phyloP scores from a whole-genome alignment of 2,797 vertebrate species.

The Crax fasciolata region DNA sequence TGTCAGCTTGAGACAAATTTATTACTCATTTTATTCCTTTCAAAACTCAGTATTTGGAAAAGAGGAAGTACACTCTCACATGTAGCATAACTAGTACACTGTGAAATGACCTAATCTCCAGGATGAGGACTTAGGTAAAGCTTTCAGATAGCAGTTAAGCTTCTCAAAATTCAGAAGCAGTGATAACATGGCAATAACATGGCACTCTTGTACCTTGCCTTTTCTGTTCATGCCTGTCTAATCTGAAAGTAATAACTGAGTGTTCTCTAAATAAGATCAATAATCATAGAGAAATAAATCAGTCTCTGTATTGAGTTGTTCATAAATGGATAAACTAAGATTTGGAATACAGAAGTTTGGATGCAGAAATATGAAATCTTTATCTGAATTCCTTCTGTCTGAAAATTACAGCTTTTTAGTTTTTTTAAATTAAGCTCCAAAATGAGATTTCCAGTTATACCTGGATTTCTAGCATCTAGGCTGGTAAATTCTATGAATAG shows the following conservation, averaged over 20 bases:
- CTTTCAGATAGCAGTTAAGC: not conserved
- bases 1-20: not conserved
- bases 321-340: not conserved
- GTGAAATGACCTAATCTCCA: not conserved
- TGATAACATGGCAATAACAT: not conserved
- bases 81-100: not conserved
- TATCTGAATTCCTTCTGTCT: not conserved
- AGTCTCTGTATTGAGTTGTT: not conserved
- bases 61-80: not conserved
- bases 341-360: not conserved
- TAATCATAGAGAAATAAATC: not conserved
- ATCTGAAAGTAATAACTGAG: not conserved
- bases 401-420: not conserved
- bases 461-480: conserved; percentile 16
- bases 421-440: not conserved
- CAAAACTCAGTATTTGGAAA: not conserved
- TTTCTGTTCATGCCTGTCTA: not conserved
- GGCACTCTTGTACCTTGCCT: not conserved
- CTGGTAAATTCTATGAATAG: not conserved
- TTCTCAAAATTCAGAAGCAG: not conserved
- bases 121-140: not conserved
- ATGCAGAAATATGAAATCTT: not conserved
- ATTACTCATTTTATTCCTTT: not conserved
- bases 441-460: conserved; percentile 33
- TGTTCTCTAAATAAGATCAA: accelerated